Evolutionary conservation across 2,888 invertebrate genomes (phyloP).

Genomic region (Lamellibrachia satsuma): DNA sequence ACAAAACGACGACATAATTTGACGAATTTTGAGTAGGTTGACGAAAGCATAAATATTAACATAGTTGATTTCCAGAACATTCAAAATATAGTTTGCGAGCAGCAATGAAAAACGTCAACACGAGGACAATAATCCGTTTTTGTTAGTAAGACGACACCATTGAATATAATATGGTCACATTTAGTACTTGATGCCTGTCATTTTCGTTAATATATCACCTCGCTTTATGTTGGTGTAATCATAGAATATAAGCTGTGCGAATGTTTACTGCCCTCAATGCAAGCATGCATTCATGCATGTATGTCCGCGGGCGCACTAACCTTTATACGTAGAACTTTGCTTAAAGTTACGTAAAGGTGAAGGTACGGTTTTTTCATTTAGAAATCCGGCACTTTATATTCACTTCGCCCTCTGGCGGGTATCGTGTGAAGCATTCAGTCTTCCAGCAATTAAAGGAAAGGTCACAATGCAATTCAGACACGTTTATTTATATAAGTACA

Average conservation of each 20-base stretch:
- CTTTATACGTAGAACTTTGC: background rate
- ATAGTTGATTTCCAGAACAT: too few relatives aligned
- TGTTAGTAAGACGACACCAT: background rate
- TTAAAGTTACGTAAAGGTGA: background rate
- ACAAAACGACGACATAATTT: too few relatives aligned
- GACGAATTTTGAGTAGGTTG: too few relatives aligned
- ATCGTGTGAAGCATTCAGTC: slow-evolving; percentile 1
- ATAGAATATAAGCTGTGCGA: background rate
- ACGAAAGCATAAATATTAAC: too few relatives aligned
- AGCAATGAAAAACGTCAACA: background rate
- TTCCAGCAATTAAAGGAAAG: background rate
- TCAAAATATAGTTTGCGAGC: too few relatives aligned
- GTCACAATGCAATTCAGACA: background rate
- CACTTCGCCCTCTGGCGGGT: background rate
- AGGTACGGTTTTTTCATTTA: background rate
- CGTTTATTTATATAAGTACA: background rate
- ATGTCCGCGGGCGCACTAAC: background rate
- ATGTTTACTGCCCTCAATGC: background rate
- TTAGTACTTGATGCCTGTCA: background rate
- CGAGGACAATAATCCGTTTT: background rate
- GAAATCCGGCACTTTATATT: background rate
- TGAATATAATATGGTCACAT: background rate
- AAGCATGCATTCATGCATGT: background rate
- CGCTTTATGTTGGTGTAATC: background rate
- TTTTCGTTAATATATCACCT: background rate